Evolutionary conservation across 2,888 invertebrate species (phyloP).

Genomic region (Lacanobia wlatinum): DNA sequence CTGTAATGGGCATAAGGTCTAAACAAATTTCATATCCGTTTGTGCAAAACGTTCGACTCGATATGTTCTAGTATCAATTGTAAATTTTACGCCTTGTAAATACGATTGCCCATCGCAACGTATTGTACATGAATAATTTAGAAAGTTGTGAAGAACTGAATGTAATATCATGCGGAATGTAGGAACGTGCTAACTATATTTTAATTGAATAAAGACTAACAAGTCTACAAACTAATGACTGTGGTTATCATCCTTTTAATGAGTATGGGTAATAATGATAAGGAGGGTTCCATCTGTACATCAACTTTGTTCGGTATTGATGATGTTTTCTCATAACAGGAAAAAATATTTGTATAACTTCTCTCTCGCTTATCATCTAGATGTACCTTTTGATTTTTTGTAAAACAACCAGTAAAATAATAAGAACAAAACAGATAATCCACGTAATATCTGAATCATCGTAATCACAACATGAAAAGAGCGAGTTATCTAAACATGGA

Average conservation of each 20-base stretch:
- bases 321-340: not conserved
- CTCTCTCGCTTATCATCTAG: not conserved
- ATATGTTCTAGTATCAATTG: conserved; percentile 49
- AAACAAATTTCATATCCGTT: conserved; percentile 20
- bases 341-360: not conserved
- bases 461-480: not conserved
- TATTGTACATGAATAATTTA: conserved; percentile 77
- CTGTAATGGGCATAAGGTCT: not conserved
- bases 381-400: not conserved
- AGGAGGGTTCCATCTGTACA: not conserved
- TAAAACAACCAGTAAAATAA: not conserved
- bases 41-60: conserved; percentile 16
- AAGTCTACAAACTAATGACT: conserved; percentile 33
- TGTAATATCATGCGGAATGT: conserved; percentile 56
- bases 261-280: conserved; percentile 21
- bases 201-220: conserved; percentile 30
- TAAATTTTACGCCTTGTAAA: conserved; percentile 57
- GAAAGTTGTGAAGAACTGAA: conserved; percentile 74
- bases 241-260: conserved; percentile 20
- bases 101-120: conserved; percentile 68
- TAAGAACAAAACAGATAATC: not conserved
- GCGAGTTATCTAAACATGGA: not conserved
- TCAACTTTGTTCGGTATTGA: not conserved
- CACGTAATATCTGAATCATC: not conserved
- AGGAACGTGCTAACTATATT: conserved; percentile 46